These are phyloP conservation scores for Hydrozoanthus gracilis DNA, from an alignment of 92 coral and sea anemone genomes.

Conservation along the genomic window DNA sequence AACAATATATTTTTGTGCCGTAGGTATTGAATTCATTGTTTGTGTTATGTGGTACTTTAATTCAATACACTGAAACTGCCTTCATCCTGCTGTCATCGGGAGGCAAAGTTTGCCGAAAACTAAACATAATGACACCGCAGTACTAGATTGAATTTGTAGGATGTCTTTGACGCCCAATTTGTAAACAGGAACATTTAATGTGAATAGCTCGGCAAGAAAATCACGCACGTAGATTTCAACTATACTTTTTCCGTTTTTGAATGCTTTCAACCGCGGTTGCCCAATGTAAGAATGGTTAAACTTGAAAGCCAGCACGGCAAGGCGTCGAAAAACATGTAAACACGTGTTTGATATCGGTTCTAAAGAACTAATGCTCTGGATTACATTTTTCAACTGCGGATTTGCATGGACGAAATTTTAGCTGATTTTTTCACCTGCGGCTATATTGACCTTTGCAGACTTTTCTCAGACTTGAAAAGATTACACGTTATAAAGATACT, in stretches of 20 bases:
- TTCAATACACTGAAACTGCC: neutral
- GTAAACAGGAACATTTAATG: slow-evolving; percentile 40
- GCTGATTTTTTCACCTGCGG: neutral
- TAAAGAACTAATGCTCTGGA: neutral
- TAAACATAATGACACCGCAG: slow-evolving; percentile 42
- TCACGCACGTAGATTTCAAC: slow-evolving; percentile 19
- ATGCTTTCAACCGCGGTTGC: neutral
- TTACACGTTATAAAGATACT: slow-evolving; percentile 11
- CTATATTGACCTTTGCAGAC: slow-evolving; percentile 20
- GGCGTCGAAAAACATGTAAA: neutral
- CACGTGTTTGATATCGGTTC: neutral
- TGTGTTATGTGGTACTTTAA: slow-evolving; percentile 23
- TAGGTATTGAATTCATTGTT: slow-evolving; percentile 22
- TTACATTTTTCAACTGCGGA: slow-evolving; percentile 29
- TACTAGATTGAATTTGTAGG: slow-evolving; percentile 42
- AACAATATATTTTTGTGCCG: slow-evolving; percentile 25
- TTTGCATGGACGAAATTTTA: neutral
- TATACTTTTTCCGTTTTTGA: neutral
- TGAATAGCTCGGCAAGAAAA: slow-evolving; percentile 25
- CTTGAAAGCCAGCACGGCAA: no score
- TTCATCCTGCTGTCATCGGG: slow-evolving; percentile 18
- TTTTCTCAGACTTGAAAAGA: slow-evolving; percentile 27
- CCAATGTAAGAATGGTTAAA: neutral
- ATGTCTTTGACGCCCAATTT: slow-evolving; percentile 37
- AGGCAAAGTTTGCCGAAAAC: slow-evolving; percentile 42